These are phyloP conservation scores for Hedya salicella DNA, from an alignment of 2,888 invertebrate genomes.

Conservation along the genomic window DNA sequence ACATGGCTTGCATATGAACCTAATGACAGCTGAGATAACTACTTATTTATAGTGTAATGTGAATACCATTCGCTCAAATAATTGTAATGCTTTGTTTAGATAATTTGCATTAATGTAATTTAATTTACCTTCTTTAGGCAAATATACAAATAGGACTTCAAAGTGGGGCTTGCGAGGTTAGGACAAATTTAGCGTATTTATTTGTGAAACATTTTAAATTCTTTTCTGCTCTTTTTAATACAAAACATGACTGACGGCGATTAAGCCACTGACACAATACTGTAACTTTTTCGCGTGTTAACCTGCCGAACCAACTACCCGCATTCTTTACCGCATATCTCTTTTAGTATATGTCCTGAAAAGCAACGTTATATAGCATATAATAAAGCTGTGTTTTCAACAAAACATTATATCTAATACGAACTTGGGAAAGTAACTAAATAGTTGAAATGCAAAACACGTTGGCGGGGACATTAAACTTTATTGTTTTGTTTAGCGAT, in stretches of 20 bases:
- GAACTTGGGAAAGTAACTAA: not conserved
- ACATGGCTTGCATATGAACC: no score
- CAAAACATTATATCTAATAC: not conserved
- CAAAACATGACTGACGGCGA: not conserved
- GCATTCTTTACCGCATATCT: not conserved
- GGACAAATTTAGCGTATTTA: no score
- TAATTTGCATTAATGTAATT: no score
- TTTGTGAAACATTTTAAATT: no score
- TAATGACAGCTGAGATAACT: no score
- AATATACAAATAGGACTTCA: no score
- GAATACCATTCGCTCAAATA: no score
- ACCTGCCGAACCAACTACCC: conserved; percentile 17
- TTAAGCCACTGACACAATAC: conserved; percentile 11
- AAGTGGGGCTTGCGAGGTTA: no score
- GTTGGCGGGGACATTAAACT: conserved; percentile 53
- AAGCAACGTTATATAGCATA: not conserved
- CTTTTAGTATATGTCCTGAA: not conserved
- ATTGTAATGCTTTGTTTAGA: no score
- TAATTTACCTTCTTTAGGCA: no score
- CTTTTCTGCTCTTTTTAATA: no score
- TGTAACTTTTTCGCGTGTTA: conserved; percentile 20
- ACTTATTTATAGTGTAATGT: no score
- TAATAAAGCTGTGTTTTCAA: not conserved
- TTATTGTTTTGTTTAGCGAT: conserved; percentile 48
- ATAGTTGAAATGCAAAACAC: conserved; percentile 24